A percentile compares a stretch with the other conserved stretches of the same genome.
Evolutionary conservation across 2,113 vertebrate genomes (phyloP).

Genomic region (Chiloscyllium plagiosum): DNA sequence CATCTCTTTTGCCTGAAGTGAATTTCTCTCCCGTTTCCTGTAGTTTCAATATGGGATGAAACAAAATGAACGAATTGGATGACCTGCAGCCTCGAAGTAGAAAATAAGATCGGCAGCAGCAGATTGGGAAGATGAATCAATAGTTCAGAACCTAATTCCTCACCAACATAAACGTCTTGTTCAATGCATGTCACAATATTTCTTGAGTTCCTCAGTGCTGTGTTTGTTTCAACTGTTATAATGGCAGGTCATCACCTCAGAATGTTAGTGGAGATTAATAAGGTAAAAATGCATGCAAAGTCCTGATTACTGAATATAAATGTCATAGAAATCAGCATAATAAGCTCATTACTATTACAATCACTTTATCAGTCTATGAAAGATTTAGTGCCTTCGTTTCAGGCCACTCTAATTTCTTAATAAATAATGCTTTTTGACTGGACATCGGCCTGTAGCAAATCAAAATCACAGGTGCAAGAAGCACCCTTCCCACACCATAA

Average conservation of each 20-base stretch:
- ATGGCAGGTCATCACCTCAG: neutral
- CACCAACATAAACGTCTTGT: neutral
- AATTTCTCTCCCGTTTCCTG: neutral
- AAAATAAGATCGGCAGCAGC: neutral
- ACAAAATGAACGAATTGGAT: neutral
- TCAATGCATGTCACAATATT: neutral
- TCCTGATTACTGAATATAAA: neutral
- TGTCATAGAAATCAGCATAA: neutral
- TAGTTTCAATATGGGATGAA: neutral
- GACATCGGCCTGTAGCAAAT: neutral
- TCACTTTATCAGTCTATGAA: slow-evolving; percentile 2
- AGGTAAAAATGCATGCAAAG: neutral
- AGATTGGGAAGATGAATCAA: neutral
- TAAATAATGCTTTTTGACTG: neutral
- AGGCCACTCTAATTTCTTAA: neutral
- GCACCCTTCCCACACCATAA: neutral
- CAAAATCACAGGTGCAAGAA: neutral
- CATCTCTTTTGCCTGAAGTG: neutral
- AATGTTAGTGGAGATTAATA: neutral
- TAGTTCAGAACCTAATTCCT: neutral
- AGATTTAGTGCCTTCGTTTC: neutral
- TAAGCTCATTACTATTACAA: neutral
- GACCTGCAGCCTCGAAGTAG: neutral
- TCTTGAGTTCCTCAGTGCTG: neutral
- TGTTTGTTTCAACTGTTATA: neutral